These are phyloP conservation scores for Aldabrachelys gigantea DNA, from an alignment of 2,113 vertebrate genomes.

Conservation along the genomic window DNA sequence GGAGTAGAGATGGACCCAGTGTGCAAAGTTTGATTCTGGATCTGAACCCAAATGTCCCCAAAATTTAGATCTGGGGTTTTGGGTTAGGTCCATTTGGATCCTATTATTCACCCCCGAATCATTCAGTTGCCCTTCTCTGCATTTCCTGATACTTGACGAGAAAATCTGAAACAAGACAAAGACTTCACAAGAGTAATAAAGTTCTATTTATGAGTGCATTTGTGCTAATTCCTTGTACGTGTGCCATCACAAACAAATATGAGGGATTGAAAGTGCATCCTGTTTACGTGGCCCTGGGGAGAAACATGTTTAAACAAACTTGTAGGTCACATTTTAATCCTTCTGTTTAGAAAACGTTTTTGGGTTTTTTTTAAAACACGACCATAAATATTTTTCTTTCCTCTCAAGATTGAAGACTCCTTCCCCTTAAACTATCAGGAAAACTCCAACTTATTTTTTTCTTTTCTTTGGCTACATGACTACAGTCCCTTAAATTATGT, in stretches of 20 bases:
- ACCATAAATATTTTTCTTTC: background rate
- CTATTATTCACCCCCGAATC: rapidly evolving
- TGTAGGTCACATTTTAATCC: constrained; percentile 29
- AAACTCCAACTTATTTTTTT: constrained; percentile 11
- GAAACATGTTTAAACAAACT: constrained; percentile 59
- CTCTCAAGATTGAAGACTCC: constrained; percentile 19
- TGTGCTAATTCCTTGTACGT: background rate
- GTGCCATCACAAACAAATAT: background rate
- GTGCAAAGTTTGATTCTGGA: background rate
- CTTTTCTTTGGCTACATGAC: background rate
- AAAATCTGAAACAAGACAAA: background rate
- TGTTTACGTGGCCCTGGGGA: constrained; percentile 58
- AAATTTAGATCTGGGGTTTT: background rate
- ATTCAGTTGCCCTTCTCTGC: rapidly evolving
- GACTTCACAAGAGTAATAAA: background rate
- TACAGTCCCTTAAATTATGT: background rate
- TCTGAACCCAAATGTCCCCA: background rate
- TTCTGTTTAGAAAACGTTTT: constrained; percentile 7
- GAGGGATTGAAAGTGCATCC: constrained; percentile 50
- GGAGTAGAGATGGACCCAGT: background rate
- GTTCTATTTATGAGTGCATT: background rate
- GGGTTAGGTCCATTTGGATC: background rate
- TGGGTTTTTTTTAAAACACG: background rate
- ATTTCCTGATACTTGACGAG: rapidly evolving
- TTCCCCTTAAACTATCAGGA: constrained; percentile 9